A percentile compares a stretch with the other conserved stretches of the same genome.
These are phyloP conservation scores for Matsumyia berberina DNA, from an alignment of 2,888 invertebrate genomes.

Conservation along the genomic window DNA sequence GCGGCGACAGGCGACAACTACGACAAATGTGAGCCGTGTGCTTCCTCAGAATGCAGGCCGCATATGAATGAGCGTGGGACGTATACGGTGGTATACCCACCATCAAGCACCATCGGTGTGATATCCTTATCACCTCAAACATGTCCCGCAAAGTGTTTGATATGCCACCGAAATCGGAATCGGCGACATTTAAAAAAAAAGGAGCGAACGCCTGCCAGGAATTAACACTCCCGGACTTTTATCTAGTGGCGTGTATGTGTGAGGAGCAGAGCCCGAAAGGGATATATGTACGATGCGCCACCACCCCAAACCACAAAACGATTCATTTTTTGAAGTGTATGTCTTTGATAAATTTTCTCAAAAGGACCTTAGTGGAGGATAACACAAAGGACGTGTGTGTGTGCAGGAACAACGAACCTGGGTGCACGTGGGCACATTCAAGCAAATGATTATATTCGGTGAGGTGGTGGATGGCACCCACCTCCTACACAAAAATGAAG, in stretches of 20 bases:
- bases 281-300: background rate
- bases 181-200: slow-evolving; percentile 63
- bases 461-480: background rate
- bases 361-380: slow-evolving; percentile 11
- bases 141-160: slow-evolving; percentile 68
- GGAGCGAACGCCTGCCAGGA: slow-evolving; percentile 57
- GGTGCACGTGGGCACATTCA: slow-evolving; percentile 53
- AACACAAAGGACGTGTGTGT: background rate
- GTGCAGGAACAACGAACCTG: slow-evolving; percentile 17
- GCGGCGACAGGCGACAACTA: slow-evolving; percentile 73
- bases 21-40: slow-evolving; percentile 75
- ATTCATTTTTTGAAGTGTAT: slow-evolving; percentile 64
- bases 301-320: slow-evolving; percentile 35
- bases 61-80: slow-evolving; percentile 64
- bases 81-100: no score
- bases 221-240: slow-evolving; percentile 67
- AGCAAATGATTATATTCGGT: slow-evolving; percentile 25
- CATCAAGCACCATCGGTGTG: slow-evolving; percentile 29
- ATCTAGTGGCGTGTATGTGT: slow-evolving; percentile 39
- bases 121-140: slow-evolving; percentile 73
- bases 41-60: slow-evolving; percentile 63
- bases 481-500: slow-evolving; percentile 9
- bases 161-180: slow-evolving; percentile 63
- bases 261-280: slow-evolving; percentile 17
- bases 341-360: slow-evolving; percentile 68